Percentiles rank a stretch among this genome's conserved stretches.
These are phyloP conservation scores for Rapana venosa DNA, from an alignment of 2,888 invertebrate genomes.

Conservation along the genomic window DNA sequence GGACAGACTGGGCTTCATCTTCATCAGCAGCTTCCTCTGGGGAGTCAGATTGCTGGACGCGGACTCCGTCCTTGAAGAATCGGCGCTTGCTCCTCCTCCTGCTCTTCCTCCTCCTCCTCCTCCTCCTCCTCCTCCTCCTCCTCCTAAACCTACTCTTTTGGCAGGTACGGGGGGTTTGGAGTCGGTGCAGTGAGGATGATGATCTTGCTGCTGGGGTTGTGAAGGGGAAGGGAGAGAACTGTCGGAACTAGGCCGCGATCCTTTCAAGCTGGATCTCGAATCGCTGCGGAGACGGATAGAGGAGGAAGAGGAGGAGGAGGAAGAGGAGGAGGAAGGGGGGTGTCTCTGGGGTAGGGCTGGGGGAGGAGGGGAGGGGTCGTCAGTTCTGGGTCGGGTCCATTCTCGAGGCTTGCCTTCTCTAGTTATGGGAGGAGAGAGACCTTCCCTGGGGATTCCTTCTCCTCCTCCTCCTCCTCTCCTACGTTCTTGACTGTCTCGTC, in stretches of 20 bases:
- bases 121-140: no score
- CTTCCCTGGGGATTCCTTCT: background rate
- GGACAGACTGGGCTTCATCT: background rate
- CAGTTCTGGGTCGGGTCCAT: background rate
- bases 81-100: background rate
- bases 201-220: background rate
- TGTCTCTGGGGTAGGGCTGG: background rate
- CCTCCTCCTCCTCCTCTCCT: background rate
- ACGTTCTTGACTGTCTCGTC: no score
- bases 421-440: background rate
- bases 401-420: background rate
- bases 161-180: background rate
- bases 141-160: background rate
- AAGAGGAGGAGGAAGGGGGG: background rate
- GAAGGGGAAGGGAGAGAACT: background rate
- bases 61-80: background rate
- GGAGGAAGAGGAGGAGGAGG: background rate
- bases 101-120: background rate
- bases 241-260: background rate
- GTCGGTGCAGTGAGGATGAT: background rate
- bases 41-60: background rate
- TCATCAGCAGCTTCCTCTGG: constrained; percentile 17
- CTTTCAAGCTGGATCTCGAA: background rate
- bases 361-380: background rate
- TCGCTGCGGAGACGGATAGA: background rate